Conservation (phyloP, 2,888 invertebrate genomes). For the Catocala sponsa region DNA sequence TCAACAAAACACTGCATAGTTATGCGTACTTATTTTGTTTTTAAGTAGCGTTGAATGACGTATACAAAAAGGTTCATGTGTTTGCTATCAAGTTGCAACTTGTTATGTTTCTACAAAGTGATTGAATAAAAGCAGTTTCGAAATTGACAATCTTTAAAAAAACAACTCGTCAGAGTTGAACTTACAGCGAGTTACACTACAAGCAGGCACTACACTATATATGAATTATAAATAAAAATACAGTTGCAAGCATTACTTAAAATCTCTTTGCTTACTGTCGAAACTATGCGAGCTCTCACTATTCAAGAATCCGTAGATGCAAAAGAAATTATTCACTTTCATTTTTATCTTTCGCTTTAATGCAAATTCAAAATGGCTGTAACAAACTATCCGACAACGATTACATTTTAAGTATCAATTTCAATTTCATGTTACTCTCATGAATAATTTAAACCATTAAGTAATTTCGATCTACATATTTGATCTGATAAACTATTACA, state of each 20-base stretch:
- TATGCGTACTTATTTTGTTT: too few species aligned
- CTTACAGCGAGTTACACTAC: too few species aligned
- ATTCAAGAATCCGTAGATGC: constrained; percentile 3
- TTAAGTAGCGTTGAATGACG: too few species aligned
- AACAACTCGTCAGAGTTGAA: too few species aligned
- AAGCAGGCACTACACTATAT: too few species aligned
- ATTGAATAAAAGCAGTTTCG: too few species aligned
- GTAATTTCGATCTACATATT: not conserved
- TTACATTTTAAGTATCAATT: constrained; percentile 28
- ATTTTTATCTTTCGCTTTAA: constrained; percentile 35
- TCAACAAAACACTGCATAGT: too few species aligned
- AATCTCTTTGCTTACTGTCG: not conserved
- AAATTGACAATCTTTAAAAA: too few species aligned
- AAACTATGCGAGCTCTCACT: constrained; percentile 9
- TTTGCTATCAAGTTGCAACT: too few species aligned
- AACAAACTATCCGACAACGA: constrained; percentile 21
- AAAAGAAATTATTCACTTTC: constrained; percentile 35
- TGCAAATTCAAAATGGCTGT: constrained; percentile 23
- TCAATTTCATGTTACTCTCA: constrained; percentile 26
- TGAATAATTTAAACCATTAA: constrained; percentile 41
- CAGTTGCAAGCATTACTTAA: not conserved
- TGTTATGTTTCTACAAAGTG: too few species aligned
- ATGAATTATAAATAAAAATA: too few species aligned
- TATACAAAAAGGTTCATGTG: too few species aligned
- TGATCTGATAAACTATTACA: not conserved